Evolutionary conservation across 2,797 vertebrate species (phyloP), one percentile per base, ranked within the genome.

Genomic region (Philypnodon macrostomus): DNA sequence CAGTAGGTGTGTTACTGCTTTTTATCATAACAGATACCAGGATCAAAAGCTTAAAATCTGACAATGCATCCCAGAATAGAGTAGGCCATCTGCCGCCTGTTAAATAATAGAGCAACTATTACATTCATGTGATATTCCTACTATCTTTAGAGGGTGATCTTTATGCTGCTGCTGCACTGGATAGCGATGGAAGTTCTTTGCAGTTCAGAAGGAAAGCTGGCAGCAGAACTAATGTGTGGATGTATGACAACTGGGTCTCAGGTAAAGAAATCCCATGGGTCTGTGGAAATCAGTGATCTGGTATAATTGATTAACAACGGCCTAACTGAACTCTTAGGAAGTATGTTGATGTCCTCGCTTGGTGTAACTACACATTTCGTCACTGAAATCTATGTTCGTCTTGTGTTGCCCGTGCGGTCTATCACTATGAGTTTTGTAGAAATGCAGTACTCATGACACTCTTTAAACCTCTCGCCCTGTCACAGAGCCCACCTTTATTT

Each of bases 401-500:
- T 48, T 35, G 7, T 16, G n/a, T 15, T 7, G 21, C n/a, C n/a
- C n/a, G 11, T 2, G 2, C n/a, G 1, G 12, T 4, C 47, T 29
- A 5, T 9, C 7, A 2, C 27, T 35, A 30, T 2, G 24, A 16
- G 0, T 2, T 6, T 32, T 61, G 31, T 17, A 23, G 1, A 30
- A 4, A 18, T 24, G 9, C 9, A 16, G n/a, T 14, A 12, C 14
- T 9, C 13, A 16, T 29, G 12, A 26, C 26, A 12, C 42, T 42
- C 6, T 1, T 1, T 50, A 40, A 61, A 52, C 19, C 63, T 12
- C 0, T 5, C 5, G 4, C 50, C 11, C 29, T 44, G 16, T 32
- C 12, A 27, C 67, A 91, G 91, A 90, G 32, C 90, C 91, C 42
- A 91, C 86, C 0, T 91, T 89, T 23, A 80, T 92, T 44, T 84